Evolutionary conservation across 2,113 vertebrate species (phyloP).

Genomic region (Mustelus asterias): DNA sequence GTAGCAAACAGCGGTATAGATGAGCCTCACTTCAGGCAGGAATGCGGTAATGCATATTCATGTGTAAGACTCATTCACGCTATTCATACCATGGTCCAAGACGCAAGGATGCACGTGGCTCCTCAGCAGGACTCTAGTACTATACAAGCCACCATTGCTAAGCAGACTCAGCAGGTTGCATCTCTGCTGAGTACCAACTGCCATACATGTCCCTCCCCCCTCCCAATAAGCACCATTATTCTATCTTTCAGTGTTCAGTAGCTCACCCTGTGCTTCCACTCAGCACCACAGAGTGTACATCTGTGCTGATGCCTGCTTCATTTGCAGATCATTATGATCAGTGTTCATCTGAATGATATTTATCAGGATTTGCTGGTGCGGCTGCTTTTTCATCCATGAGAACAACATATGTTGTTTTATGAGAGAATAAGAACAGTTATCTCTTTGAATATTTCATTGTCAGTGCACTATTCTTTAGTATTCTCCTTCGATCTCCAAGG

Average conservation of each 20-base stretch:
- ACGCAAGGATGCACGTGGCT: background rate
- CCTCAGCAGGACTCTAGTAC: background rate
- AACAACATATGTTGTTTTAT: background rate
- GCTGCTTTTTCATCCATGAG: background rate
- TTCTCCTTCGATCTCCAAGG: background rate
- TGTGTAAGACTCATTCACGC: background rate
- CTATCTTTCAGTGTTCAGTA: background rate
- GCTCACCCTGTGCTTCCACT: background rate
- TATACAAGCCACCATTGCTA: background rate
- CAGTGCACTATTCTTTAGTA: background rate
- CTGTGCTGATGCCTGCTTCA: background rate
- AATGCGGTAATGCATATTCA: background rate
- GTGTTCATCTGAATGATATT: background rate
- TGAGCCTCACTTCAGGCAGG: background rate
- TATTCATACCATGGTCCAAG: background rate
- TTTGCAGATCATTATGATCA: background rate
- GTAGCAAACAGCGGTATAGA: background rate
- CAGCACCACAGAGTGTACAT: background rate
- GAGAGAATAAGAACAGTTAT: background rate
- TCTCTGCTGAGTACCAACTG: background rate
- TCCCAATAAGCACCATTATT: background rate
- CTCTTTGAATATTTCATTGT: background rate
- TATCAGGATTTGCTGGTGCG: background rate
- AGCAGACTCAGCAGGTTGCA: background rate
- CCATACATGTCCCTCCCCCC: background rate